Percentiles rank a stretch among this genome's conserved stretches.
phyloP scores from a whole-genome alignment of 2,797 vertebrate genomes.

The Neosalanx taihuensis region DNA sequence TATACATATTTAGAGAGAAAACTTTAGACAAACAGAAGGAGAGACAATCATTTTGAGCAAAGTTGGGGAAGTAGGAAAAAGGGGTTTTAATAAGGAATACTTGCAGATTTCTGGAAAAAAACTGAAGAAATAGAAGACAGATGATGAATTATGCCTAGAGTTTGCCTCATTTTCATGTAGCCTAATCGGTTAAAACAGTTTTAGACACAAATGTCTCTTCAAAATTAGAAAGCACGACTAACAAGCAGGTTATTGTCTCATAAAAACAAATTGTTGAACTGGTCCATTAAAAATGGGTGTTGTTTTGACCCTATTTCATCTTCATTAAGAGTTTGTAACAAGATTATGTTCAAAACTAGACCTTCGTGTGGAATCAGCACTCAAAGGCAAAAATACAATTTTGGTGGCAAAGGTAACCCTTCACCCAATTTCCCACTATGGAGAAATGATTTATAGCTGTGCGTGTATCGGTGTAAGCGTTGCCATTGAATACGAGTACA shows the following conservation, averaged over 20 bases:
- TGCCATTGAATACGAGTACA: constrained; percentile 8
- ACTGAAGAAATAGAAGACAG: too few species aligned
- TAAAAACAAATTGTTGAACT: too few species aligned
- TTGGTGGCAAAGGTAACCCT: background rate
- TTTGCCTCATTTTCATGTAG: background rate
- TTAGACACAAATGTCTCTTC: background rate
- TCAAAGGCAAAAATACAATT: background rate
- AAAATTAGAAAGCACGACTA: background rate
- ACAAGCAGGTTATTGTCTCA: background rate
- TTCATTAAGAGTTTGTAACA: background rate
- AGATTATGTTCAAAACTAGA: background rate
- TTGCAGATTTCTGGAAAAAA: too few species aligned
- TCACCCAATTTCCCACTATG: background rate
- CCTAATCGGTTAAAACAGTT: background rate
- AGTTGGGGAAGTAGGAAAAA: background rate
- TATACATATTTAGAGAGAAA: constrained; percentile 1
- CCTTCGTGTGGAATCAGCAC: background rate
- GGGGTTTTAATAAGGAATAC: background rate
- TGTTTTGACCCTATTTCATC: background rate
- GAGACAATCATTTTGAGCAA: background rate
- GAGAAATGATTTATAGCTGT: background rate
- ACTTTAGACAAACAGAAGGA: background rate
- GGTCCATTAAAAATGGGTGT: background rate
- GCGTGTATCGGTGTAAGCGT: constrained; percentile 21
- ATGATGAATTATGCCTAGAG: too few species aligned